These are phyloP conservation scores for Macrosoma leucophasiata DNA, from an alignment of 2,888 invertebrate genomes.

Conservation along the genomic window DNA sequence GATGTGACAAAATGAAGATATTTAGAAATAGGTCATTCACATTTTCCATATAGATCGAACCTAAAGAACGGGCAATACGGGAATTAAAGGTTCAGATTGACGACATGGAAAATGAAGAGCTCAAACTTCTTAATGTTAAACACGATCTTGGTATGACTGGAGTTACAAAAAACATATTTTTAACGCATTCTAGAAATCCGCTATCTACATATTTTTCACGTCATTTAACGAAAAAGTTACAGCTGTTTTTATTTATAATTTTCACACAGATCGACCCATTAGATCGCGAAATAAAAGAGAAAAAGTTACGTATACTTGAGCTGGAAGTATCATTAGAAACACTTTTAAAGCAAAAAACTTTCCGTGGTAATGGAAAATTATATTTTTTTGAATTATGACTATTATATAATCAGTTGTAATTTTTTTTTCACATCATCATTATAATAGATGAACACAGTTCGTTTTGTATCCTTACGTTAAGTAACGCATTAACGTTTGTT, in stretches of 20 bases:
- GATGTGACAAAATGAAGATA: not conserved
- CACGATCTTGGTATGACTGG: slow-evolving; percentile 59
- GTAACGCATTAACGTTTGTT: too few relatives aligned
- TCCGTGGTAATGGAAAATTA: slow-evolving; percentile 59
- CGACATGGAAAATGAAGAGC: slow-evolving; percentile 89
- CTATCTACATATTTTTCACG: too few relatives aligned
- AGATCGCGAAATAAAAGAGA: slow-evolving; percentile 88
- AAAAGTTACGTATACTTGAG: slow-evolving; percentile 86
- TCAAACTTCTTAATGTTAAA: slow-evolving; percentile 76
- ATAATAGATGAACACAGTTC: too few relatives aligned
- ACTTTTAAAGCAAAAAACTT: slow-evolving; percentile 83
- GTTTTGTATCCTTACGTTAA: slow-evolving; percentile 4
- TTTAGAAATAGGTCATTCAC: slow-evolving; percentile 2
- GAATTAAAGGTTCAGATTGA: slow-evolving; percentile 87
- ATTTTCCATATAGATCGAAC: slow-evolving; percentile 80
- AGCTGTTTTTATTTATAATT: slow-evolving; percentile 45
- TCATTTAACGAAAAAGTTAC: slow-evolving; percentile 62
- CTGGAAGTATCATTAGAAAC: slow-evolving; percentile 89
- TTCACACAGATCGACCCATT: slow-evolving; percentile 84
- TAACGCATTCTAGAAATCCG: too few relatives aligned
- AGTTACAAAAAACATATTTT: too few relatives aligned
- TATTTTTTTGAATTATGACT: slow-evolving; percentile 11
- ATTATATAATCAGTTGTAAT: slow-evolving; percentile 66
- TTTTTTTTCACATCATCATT: too few relatives aligned
- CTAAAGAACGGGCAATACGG: slow-evolving; percentile 85